Evolutionary conservation across 1,140 invertebrate genomes (phyloP).

Genomic region (Reticulitermes speratus): DNA sequence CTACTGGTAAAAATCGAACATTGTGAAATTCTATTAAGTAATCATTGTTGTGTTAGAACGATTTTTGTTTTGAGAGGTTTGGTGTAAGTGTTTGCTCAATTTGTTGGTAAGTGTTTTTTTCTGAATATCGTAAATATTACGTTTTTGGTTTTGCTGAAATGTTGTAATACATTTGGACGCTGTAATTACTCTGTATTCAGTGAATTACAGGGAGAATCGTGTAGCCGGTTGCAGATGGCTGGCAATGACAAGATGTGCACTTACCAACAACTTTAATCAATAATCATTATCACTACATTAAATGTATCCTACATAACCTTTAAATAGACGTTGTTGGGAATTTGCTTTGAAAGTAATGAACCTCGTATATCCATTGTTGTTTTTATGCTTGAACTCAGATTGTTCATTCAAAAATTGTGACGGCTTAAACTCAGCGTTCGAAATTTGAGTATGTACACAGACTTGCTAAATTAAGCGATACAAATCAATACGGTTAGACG

Average conservation of each 20-base stretch:
- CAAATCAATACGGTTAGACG: too few relatives aligned
- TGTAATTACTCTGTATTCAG: not conserved
- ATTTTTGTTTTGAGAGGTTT: not conserved
- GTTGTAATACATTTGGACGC: not conserved
- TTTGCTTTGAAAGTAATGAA: too few relatives aligned
- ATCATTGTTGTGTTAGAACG: not conserved
- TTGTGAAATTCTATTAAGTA: not conserved
- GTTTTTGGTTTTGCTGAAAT: not conserved
- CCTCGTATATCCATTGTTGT: too few relatives aligned
- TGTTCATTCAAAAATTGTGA: too few relatives aligned
- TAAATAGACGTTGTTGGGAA: too few relatives aligned
- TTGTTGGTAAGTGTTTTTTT: not conserved
- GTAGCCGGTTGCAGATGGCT: constrained; percentile 14
- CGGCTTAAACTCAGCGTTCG: too few relatives aligned
- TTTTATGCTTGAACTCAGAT: too few relatives aligned
- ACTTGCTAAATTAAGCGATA: too few relatives aligned
- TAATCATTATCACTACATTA: not conserved
- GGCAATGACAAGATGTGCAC: not conserved
- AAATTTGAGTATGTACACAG: too few relatives aligned
- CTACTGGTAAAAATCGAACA: not conserved
- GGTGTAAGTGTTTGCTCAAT: not conserved
- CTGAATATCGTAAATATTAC: not conserved
- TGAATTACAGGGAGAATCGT: not conserved
- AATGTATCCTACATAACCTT: not conserved
- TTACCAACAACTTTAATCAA: constrained; percentile 13